Evolutionary conservation across 2,888 invertebrate genomes (phyloP).

Genomic region (Hydrotaea cyrtoneurina): DNA sequence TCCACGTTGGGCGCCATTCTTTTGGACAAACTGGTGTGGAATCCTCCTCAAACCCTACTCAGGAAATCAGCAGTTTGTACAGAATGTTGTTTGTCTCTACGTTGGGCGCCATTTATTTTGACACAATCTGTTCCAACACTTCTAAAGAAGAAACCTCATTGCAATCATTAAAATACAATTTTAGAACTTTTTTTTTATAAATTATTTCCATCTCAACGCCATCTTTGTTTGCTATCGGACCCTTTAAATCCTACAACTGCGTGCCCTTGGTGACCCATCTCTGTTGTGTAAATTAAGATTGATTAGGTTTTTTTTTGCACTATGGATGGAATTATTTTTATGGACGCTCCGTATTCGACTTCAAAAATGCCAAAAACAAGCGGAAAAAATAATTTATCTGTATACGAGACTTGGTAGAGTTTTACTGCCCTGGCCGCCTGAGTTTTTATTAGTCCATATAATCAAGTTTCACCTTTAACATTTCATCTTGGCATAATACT

Average conservation of each 20-base stretch:
- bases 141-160: too few relatives aligned
- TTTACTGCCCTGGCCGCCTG: constrained; percentile 2
- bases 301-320: constrained; percentile 23
- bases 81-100: too few relatives aligned
- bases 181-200: too few relatives aligned
- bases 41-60: too few relatives aligned
- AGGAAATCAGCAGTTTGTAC: too few relatives aligned
- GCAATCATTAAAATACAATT: too few relatives aligned
- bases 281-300: neutral
- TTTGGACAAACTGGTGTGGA: too few relatives aligned
- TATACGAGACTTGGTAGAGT: neutral
- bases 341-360: neutral
- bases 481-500: constrained; percentile 52
- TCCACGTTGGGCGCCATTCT: too few relatives aligned
- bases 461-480: constrained; percentile 68
- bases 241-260: neutral
- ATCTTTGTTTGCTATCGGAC: too few relatives aligned
- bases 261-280: neutral
- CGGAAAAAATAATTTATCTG: neutral
- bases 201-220: too few relatives aligned
- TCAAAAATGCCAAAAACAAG: neutral
- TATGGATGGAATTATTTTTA: constrained; percentile 38
- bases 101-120: too few relatives aligned
- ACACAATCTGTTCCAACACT: too few relatives aligned
- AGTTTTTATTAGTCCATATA: constrained; percentile 62